Percentiles rank a stretch among this genome's conserved stretches.
Conservation (phyloP, 2,113 vertebrate species). For the Oncorhynchus keta region DNA sequence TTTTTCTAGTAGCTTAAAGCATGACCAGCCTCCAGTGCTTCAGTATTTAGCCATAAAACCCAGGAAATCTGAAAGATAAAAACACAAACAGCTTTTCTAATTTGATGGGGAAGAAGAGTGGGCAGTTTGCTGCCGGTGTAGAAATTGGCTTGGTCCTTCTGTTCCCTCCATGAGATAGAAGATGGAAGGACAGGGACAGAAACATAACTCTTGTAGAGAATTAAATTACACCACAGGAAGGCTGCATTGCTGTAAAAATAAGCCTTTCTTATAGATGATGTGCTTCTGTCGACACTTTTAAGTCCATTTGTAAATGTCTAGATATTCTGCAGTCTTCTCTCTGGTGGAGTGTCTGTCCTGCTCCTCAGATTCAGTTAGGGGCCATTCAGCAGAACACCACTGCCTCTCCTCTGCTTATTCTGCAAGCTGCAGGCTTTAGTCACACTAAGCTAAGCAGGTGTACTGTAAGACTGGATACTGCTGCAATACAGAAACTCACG, state of each 20-base stretch:
- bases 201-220: conserved; percentile 71
- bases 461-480: conserved; percentile 14
- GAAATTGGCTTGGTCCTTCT: conserved; percentile 76
- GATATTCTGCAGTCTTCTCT: conserved; percentile 64
- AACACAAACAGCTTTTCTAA: conserved; percentile 76
- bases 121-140: conserved; percentile 80
- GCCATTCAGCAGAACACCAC: conserved; percentile 64
- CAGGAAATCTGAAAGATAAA: conserved; percentile 87
- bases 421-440: conserved; percentile 50
- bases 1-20: conserved; percentile 93
- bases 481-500: conserved; percentile 35
- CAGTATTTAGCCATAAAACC: conserved; percentile 84
- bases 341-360: conserved; percentile 55
- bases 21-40: conserved; percentile 91
- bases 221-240: conserved; percentile 76
- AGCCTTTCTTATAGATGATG: conserved; percentile 61
- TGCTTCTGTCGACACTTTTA: conserved; percentile 71
- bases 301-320: conserved; percentile 80
- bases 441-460: conserved; percentile 27
- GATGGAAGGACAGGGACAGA: conserved; percentile 63
- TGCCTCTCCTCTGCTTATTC: conserved; percentile 67
- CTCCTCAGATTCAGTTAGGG: conserved; percentile 72
- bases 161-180: conserved; percentile 64
- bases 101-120: conserved; percentile 79
- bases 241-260: conserved; percentile 67